These are phyloP conservation scores for Siderastrea radians DNA, from an alignment of 92 coral and sea anemone genomes.

Conservation along the genomic window DNA sequence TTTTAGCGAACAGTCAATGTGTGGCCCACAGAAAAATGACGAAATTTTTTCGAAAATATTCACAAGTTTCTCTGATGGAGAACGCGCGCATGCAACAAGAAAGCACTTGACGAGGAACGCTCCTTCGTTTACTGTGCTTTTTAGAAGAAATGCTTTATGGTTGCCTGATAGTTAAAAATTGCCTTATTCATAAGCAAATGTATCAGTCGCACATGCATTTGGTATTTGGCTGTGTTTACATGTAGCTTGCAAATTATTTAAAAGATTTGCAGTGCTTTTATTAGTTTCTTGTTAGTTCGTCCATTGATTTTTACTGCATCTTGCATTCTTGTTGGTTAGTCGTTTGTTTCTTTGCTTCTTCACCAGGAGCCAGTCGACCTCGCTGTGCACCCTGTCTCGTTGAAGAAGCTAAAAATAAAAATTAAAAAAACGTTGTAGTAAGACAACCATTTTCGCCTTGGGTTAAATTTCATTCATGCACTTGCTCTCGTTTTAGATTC, in stretches of 20 bases:
- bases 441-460: no score
- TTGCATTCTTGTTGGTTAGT: slow-evolving; percentile 25
- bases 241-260: no score
- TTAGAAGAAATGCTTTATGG: background rate
- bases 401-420: slow-evolving; percentile 9
- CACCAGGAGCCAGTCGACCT: background rate
- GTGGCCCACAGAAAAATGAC: background rate
- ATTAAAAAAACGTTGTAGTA: background rate
- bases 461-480: background rate
- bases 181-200: background rate
- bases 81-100: background rate
- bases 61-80: background rate
- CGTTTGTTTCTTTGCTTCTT: slow-evolving; percentile 1
- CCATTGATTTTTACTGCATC: slow-evolving; percentile 18
- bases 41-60: background rate
- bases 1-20: no score
- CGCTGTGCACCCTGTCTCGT: background rate
- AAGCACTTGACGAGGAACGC: background rate
- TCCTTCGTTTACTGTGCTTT: background rate
- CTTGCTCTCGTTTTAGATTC: background rate
- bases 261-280: no score
- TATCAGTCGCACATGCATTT: background rate
- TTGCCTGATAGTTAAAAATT: background rate
- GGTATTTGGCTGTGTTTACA: background rate
- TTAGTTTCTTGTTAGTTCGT: background rate